A percentile compares a stretch with the other conserved stretches of the same genome.
Conservation (phyloP, 2,888 invertebrate genomes). For the Trisateles emortualis region DNA sequence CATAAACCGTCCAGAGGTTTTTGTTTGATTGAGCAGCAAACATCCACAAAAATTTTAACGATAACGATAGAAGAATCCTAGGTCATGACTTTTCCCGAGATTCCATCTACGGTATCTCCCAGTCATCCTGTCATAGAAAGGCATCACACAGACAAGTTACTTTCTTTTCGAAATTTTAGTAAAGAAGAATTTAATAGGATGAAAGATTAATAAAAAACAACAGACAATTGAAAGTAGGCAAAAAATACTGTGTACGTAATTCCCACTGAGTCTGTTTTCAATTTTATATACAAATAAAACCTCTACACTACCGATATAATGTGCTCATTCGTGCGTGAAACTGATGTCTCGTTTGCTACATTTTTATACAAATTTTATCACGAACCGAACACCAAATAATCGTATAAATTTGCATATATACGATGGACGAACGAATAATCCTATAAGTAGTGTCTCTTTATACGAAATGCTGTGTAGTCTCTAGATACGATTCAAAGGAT, state of each 20-base stretch:
- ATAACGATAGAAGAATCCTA: too few species aligned
- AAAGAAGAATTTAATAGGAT: too few species aligned
- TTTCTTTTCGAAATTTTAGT: too few species aligned
- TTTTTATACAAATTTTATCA: slow-evolving; percentile 42
- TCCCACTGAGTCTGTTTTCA: slow-evolving; percentile 13
- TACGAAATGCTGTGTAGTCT: slow-evolving; percentile 18
- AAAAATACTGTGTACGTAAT: not conserved
- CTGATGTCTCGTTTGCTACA: slow-evolving; percentile 31
- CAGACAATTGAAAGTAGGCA: not conserved
- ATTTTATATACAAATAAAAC: slow-evolving; percentile 25
- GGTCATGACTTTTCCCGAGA: too few species aligned
- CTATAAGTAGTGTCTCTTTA: slow-evolving; percentile 25
- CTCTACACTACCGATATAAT: slow-evolving; percentile 11
- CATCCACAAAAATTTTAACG: too few species aligned
- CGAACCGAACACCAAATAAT: slow-evolving; percentile 25
- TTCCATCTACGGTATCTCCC: too few species aligned
- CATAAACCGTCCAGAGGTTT: too few species aligned
- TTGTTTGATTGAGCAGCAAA: too few species aligned
- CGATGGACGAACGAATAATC: slow-evolving; percentile 36
- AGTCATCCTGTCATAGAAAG: too few species aligned
- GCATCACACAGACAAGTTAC: too few species aligned
- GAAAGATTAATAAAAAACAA: not conserved
- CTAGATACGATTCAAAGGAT: slow-evolving; percentile 34
- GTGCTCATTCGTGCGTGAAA: slow-evolving; percentile 27
- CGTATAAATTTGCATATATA: slow-evolving; percentile 44